Conservation (phyloP, 2,797 vertebrate genomes). For the Gallirallus australis region DNA sequence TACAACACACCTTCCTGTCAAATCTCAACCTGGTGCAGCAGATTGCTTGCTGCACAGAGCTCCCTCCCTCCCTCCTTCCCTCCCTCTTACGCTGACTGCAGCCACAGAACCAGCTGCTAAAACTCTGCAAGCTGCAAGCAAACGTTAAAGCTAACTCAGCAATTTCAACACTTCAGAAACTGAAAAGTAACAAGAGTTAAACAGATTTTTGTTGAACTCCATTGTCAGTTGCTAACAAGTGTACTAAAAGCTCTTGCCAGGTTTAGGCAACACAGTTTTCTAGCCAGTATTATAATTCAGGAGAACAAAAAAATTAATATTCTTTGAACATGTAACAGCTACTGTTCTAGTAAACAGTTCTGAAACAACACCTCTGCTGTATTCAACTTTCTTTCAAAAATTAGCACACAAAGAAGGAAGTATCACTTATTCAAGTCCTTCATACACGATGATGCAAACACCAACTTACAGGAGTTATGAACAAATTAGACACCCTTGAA, state of each 20-base stretch:
- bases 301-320: background rate
- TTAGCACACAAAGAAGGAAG: background rate
- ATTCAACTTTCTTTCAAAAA: background rate
- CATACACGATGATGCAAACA: background rate
- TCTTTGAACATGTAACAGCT: background rate
- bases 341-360: background rate
- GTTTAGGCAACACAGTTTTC: background rate
- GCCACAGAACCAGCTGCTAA: background rate
- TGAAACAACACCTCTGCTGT: background rate
- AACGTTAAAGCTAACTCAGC: background rate
- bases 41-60: background rate
- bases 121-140: background rate
- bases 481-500: background rate
- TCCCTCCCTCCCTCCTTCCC: background rate
- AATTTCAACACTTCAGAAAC: background rate
- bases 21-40: background rate
- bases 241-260: background rate
- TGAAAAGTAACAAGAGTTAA: background rate
- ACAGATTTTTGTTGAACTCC: background rate
- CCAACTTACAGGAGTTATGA: background rate
- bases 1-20: background rate
- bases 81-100: background rate
- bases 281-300: background rate
- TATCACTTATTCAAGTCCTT: background rate
- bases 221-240: rapidly evolving